Conservation (phyloP, 2,797 vertebrate species). For the Thripadectes ignobilis region DNA sequence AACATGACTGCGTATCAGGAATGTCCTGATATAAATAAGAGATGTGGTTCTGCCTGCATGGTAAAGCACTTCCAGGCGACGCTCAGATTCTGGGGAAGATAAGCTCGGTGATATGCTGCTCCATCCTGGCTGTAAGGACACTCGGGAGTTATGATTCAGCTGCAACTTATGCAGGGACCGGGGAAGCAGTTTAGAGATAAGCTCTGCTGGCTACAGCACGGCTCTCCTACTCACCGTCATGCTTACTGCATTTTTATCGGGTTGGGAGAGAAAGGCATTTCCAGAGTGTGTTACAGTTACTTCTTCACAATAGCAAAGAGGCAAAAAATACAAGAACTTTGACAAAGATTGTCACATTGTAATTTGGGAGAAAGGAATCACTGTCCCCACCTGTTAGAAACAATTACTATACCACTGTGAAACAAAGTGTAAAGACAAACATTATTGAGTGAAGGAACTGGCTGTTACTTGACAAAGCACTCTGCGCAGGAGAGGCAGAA, state of each 20-base stretch:
- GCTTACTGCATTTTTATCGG: neutral
- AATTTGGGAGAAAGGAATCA: neutral
- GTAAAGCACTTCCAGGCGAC: neutral
- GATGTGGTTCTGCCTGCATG: neutral
- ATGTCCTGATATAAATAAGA: neutral
- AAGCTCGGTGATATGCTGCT: accelerated
- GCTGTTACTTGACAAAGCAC: neutral
- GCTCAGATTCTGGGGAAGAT: neutral
- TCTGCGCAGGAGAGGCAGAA: neutral
- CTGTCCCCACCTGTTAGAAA: neutral
- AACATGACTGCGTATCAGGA: neutral
- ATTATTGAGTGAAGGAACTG: neutral
- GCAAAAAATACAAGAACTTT: neutral
- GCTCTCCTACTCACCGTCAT: neutral
- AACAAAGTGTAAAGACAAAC: neutral
- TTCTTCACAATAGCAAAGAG: neutral
- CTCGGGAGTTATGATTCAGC: neutral
- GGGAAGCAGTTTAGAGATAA: neutral
- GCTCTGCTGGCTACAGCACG: neutral
- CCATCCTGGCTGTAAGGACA: neutral
- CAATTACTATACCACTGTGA: neutral
- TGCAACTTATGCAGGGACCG: neutral
- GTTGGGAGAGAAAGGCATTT: neutral
- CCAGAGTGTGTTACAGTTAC: neutral
- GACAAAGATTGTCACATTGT: neutral